Base-by-base conservation (phyloP, 64 coral and sea anemone genomes). In the Pachyseris speciosa region DNA sequence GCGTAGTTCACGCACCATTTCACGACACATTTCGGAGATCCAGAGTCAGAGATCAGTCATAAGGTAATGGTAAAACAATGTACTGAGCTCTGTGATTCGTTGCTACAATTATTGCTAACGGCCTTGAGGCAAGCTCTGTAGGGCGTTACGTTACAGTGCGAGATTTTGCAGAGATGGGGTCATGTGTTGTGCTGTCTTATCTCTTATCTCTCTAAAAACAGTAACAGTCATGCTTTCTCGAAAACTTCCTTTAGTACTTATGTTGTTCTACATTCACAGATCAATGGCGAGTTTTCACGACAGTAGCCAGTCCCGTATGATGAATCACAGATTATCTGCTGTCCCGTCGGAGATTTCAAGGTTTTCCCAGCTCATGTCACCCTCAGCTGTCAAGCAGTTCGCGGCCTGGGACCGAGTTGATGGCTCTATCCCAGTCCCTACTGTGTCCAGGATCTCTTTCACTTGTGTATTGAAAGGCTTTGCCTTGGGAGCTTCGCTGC, bases 11-110 rank as follows among this genome's bases (percentile, higher is more conserved):
- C 94, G 94, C 34, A 83, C 97, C 24, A 89, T 95, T 50, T 95
- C 94, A 57, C 87, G 90, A 40, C 93, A 95, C 38, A 89, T 95
- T 31, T 84, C 90, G 5, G 97, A 99, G 72, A 99, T 99, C 77
- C 97, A 99, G 69, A 92, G 70, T 41, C 97, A 95, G 74, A 87
- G 97, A 90, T 95, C 93, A n/a, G 94, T 99, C 7, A 99, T 99
- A 88, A 92, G 97, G 97, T 98, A 45, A 63, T n/a, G n/a, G n/a
- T n/a, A n/a, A n/a, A n/a, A n/a, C n/a, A n/a, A n/a, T n/a, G n/a
- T n/a, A n/a, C n/a, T n/a, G n/a, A n/a, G n/a, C n/a, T n/a, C n/a
- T n/a, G 83, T 69, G 4, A 34, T 37, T 27, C 69, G 19, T 57
- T 57, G 42, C 58, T 91, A 2, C 16, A 34, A 5, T 67, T 25